Base-by-base conservation (phyloP, 2,888 invertebrate genomes). In the Stenoptilia bipunctidactyla region DNA sequence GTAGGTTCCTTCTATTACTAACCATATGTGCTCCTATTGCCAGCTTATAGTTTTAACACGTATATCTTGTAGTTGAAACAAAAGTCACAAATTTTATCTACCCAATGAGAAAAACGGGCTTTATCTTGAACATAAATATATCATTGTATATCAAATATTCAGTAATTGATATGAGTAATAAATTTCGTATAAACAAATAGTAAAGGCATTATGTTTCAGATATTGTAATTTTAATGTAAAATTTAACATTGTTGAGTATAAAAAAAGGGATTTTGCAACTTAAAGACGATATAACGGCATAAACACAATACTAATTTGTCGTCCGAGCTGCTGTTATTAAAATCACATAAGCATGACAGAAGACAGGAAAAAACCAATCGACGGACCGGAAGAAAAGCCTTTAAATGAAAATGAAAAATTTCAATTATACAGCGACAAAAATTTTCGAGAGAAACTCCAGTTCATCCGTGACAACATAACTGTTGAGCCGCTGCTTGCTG, bases 401-500 rank as follows among this genome's bases (percentile, higher is more conserved):
- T 47, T 79, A 1, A 74, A 72, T 38, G 20, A 20, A 20, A 20
- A 20, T 20, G 20, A 20, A 3, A 8, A 20, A 20, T 20, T 20
- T 8, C 20, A 3, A n/a, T n/a, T n/a, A n/a, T n/a, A n/a, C n/a
- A n/a, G n/a, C n/a, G n/a, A 70, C n/a, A n/a, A n/a, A 57, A 69
- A 61, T 2, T 57, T 79, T 1, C 71, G 50, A 48, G 74, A 87
- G 43, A 86, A 84, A 52, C 48, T 85, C 13, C 58, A 59, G 9
- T 63, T 75, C 45, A 57, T 89, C 25, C 76, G 76, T 46, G 76
- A 80, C 9, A 88, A 88, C 49, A 86, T 89, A 37, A 89, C 90
- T 1, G 85, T 90, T 2, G 90, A 90, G 57, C 90, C 90, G 1
- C 85, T 89, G 44, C 56, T 90, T 37, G 85, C 87, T 1, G 87